phyloP scores from a whole-genome alignment of 2,113 vertebrate genomes.

The Cichladusa arquata region DNA sequence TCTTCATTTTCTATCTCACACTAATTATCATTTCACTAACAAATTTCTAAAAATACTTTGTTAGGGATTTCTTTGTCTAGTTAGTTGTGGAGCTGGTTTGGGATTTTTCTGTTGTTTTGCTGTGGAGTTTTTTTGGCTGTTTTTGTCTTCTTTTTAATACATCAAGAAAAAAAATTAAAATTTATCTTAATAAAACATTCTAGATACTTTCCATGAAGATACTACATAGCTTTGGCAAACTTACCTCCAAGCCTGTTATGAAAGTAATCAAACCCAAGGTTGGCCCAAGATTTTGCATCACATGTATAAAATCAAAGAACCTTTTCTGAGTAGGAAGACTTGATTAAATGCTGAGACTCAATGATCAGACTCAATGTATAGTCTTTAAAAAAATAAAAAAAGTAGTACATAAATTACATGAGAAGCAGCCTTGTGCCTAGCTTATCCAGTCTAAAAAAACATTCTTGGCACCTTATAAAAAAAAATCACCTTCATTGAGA shows the following conservation, averaged over 20 bases:
- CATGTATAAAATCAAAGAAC: not conserved
- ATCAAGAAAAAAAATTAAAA: not conserved
- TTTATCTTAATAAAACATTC: not conserved
- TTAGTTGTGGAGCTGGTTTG: not conserved
- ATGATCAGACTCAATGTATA: not conserved
- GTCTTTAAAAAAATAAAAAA: not conserved
- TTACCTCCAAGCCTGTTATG: not conserved
- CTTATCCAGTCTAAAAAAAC: not conserved
- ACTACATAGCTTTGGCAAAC: not conserved
- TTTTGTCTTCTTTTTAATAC: not conserved
- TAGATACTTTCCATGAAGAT: not conserved
- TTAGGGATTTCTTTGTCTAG: fast-evolving
- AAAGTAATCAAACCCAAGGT: not conserved
- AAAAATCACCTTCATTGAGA: not conserved
- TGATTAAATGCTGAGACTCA: not conserved
- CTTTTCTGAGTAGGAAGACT: not conserved
- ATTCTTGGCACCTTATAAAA: not conserved
- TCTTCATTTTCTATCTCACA: not conserved
- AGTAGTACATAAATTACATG: not conserved
- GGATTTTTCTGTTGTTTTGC: not conserved
- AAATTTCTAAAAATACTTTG: not conserved
- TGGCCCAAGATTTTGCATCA: not conserved
- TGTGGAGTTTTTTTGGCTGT: fast-evolving
- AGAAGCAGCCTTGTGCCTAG: not conserved
- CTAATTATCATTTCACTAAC: not conserved